Base-by-base conservation (phyloP, 2,113 vertebrate species). In the Entosphenus tridentatus region DNA sequence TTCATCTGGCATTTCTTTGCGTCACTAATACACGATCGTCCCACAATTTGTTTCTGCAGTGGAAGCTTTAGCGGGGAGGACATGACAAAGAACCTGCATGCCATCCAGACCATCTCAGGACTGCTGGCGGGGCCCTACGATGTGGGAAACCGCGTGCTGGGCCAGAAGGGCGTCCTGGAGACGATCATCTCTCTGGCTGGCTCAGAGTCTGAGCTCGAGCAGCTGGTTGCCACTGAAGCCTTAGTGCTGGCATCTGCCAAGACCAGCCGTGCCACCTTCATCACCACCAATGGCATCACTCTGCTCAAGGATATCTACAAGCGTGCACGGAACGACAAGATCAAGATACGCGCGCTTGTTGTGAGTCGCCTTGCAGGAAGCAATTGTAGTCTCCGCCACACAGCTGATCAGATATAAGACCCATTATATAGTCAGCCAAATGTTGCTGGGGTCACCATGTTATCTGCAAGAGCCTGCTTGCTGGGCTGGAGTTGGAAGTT, bases 231-330 rank as follows among this genome's bases (percentile, higher is more conserved):
- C 0, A 86, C 95, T 74, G 92, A 98, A 77, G 92, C 89, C 1
- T 82, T 97, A 72, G 92, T 95, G 74, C 87, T 95, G 0, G 81
- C 89, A 8, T 87, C 88, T 67, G 89, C 88, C 69, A 98, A 98
- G 76, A 86, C 93, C 77, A 97, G 88, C 74, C 76, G 90, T 0
- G 91, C 92, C 71, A 85, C 85, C 13, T 98, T 98, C 79, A 89
- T 97, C 76, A 93, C 95, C 75, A 86, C 86, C 75, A 98, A 96
- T 0, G 92, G 92, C 0, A 83, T 96, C 68, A 74, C 85, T 0
- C 78, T 98, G 72, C 84, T 98, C 70, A 98, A 98, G 73, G 83
- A 93, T 56, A 87, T 96, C 75, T 98, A 98, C 78, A 98, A 98
- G 82, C 92, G 87, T 76, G 95, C 92, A 72, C 86, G 85, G 73